Conservation (phyloP, 2,797 vertebrate species). For the Babyrousa celebensis region DNA sequence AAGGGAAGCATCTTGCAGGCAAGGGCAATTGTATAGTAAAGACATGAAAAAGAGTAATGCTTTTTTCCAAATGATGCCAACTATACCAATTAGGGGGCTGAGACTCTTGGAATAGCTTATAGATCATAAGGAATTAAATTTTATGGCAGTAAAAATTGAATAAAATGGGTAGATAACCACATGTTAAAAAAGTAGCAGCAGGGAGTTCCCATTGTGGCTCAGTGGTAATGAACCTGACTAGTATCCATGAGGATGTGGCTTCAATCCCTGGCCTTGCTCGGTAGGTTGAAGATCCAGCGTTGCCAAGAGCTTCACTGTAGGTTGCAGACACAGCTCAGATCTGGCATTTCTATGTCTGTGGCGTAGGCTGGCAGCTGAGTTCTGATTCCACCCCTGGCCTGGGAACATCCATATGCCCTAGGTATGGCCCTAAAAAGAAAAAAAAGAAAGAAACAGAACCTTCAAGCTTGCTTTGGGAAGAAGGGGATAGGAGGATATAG, state of each 20-base stretch:
- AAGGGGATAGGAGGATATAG: not conserved
- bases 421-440: no score
- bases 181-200: not conserved
- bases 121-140: not conserved
- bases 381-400: no score
- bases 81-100: not conserved
- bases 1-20: not conserved
- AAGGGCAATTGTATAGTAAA: not conserved
- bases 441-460: not conserved
- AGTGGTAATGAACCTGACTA: no score
- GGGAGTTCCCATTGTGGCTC: no score
- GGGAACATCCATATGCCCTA: no score
- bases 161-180: not conserved
- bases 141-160: not conserved
- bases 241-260: no score
- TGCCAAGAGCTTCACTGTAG: no score
- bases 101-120: not conserved
- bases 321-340: no score
- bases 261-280: no score
- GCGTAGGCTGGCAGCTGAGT: no score
- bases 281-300: no score
- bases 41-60: not conserved
- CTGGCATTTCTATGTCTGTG: no score
- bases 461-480: not conserved
- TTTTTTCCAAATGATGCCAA: not conserved